phyloP scores from a whole-genome alignment of 2,113 vertebrate species.

The Cranoglanis bouderius region DNA sequence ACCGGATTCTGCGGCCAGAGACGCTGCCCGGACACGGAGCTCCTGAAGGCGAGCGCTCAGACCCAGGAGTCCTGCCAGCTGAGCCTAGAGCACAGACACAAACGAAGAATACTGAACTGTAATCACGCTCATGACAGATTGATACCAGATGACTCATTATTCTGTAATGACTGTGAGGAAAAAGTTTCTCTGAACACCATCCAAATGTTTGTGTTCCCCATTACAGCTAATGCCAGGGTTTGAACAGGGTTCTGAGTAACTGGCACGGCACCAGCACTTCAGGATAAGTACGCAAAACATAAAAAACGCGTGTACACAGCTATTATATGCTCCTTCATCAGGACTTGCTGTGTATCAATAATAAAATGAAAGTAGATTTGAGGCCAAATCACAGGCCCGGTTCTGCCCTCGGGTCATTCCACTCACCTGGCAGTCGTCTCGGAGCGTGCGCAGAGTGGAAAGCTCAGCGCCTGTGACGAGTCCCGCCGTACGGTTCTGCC shows the following conservation, averaged over 20 bases:
- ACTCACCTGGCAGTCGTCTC: constrained; percentile 81
- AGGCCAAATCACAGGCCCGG: background rate
- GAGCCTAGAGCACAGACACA: constrained; percentile 38
- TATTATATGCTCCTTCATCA: background rate
- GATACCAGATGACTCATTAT: constrained; percentile 1
- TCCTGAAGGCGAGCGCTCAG: constrained; percentile 28
- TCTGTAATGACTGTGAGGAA: background rate
- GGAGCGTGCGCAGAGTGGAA: constrained; percentile 62
- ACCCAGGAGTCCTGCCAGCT: constrained; percentile 9
- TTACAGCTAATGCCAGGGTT: constrained; percentile 3
- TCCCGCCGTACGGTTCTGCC: constrained; percentile 63
- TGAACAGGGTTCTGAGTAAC: background rate
- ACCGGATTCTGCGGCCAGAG: background rate
- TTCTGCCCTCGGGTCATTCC: background rate
- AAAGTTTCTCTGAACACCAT: background rate
- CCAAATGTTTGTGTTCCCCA: background rate
- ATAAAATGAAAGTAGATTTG: no score
- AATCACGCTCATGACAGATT: constrained; percentile 14
- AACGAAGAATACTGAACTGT: background rate
- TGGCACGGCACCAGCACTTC: constrained; percentile 1
- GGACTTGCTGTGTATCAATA: background rate
- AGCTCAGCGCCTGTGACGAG: constrained; percentile 52
- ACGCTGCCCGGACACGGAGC: background rate
- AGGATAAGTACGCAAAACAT: background rate
- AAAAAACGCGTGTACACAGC: background rate